Evolutionary conservation across 2,113 vertebrate species (phyloP).

Genomic region (Orientallactaga bullata): DNA sequence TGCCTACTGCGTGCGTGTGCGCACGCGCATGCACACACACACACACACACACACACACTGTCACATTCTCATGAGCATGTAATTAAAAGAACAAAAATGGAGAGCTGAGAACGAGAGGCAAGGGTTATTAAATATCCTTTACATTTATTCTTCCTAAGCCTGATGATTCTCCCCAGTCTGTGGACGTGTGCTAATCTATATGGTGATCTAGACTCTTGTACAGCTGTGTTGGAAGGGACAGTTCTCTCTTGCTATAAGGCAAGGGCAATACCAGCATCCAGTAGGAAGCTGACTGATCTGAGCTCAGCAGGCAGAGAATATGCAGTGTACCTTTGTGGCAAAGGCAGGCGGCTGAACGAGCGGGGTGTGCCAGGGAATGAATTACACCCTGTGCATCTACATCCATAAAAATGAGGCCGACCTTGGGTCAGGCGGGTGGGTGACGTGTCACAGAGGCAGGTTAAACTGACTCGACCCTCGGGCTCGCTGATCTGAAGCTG

Average conservation of each 20-base stretch:
- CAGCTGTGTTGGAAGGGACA: conserved; percentile 12
- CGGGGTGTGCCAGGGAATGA: conserved; percentile 79
- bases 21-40: no score
- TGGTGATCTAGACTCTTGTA: conserved; percentile 27
- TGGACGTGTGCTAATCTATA: conserved; percentile 63
- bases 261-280: conserved; percentile 58
- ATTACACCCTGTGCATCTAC: conserved; percentile 76
- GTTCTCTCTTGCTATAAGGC: conserved; percentile 57
- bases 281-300: conserved; percentile 65
- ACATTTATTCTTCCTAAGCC: conserved; percentile 52
- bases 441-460: conserved; percentile 80
- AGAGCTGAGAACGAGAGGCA: conserved; percentile 47
- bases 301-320: conserved; percentile 67
- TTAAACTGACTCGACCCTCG: conserved; percentile 81
- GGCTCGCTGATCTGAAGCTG: conserved; percentile 79
- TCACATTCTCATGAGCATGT: conserved; percentile 3
- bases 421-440: conserved; percentile 77
- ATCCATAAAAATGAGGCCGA: conserved; percentile 83
- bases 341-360: conserved; percentile 70
- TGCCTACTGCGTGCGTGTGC: no score
- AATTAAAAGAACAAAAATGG: conserved; percentile 19
- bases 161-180: conserved; percentile 28
- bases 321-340: conserved; percentile 65
- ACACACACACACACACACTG: no score
- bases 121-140: conserved; percentile 39